Evolutionary conservation across 37 sponge, comb jelly and placozoan species (phyloP).

Genomic region (Petrosia ficiformis): DNA sequence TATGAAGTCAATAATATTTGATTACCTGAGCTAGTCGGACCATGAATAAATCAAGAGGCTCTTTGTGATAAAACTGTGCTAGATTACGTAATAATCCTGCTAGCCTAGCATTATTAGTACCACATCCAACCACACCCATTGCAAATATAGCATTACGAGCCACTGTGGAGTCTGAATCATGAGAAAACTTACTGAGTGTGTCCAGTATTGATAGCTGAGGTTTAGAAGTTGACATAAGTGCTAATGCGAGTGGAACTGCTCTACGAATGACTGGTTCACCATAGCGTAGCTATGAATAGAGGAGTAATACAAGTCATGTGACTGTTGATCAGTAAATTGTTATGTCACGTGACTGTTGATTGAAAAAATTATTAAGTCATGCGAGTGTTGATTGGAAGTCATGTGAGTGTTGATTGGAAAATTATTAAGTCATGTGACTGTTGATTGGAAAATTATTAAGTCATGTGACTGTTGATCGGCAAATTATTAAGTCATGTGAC

Average conservation of each 20-base stretch:
- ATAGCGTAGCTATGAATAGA: slow-evolving; percentile 74
- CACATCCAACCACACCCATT: slow-evolving; percentile 94
- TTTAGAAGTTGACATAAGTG: slow-evolving; percentile 88
- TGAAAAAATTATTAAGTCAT: too few relatives aligned
- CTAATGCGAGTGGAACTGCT: slow-evolving; percentile 90
- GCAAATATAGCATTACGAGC: slow-evolving; percentile 94
- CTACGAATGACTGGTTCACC: slow-evolving; percentile 91
- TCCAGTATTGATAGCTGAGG: slow-evolving; percentile 92
- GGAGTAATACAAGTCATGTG: background rate
- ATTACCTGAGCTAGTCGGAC: slow-evolving; percentile 93
- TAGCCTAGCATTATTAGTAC: slow-evolving; percentile 97
- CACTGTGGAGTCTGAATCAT: slow-evolving; percentile 91
- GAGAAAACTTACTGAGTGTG: slow-evolving; percentile 94
- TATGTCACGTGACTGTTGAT: too few relatives aligned
- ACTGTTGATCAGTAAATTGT: too few relatives aligned
- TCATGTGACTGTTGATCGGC: too few relatives aligned
- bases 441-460: too few relatives aligned
- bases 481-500: too few relatives aligned
- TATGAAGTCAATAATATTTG: background rate
- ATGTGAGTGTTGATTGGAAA: too few relatives aligned
- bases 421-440: too few relatives aligned
- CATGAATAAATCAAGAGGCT: slow-evolving; percentile 87
- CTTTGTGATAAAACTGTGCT: slow-evolving; percentile 97
- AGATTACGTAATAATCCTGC: slow-evolving; percentile 91
- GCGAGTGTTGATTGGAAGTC: too few relatives aligned